These are phyloP conservation scores for Pseudomyrmex pallidus DNA, from an alignment of 1,140 invertebrate genomes.

Conservation along the genomic window DNA sequence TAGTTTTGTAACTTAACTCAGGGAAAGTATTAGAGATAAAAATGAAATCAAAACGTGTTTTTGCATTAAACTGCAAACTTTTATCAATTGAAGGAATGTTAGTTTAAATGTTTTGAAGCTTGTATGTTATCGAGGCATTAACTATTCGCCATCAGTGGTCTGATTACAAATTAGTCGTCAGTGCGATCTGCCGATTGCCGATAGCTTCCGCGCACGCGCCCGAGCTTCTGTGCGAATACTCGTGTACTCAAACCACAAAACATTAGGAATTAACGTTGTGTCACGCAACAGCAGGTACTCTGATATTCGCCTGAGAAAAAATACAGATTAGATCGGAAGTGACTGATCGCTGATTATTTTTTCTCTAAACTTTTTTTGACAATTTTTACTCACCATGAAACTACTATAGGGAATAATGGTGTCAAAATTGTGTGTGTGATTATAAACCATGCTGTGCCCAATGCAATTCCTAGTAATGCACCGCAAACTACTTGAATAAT, in stretches of 20 bases:
- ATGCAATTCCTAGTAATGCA: conserved; percentile 88
- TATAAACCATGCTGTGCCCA: conserved; percentile 91
- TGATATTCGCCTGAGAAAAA: conserved; percentile 90
- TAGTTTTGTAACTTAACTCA: not conserved
- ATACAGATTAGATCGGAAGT: conserved; percentile 12
- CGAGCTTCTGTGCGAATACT: conserved; percentile 92
- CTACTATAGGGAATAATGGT: conserved; percentile 94
- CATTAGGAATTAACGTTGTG: conserved; percentile 96
- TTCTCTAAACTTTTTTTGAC: conserved; percentile 10
- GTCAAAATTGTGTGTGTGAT: conserved; percentile 92
- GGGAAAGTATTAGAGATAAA: not conserved
- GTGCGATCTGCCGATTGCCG: conserved; percentile 93
- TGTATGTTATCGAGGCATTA: conserved; percentile 47
- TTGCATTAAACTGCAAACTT: not conserved
- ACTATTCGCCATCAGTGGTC: conserved; percentile 76
- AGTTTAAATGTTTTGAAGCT: conserved; percentile 22
- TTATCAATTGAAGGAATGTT: conserved; percentile 34
- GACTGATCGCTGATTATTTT: not conserved
- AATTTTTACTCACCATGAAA: conserved; percentile 90
- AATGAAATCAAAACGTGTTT: not conserved
- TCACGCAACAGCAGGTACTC: conserved; percentile 95
- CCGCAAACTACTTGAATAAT: conserved; percentile 93
- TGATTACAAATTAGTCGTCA: conserved; percentile 87
- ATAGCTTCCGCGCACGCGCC: conserved; percentile 92
- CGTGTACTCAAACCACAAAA: conserved; percentile 98